Base-by-base conservation (phyloP, 2,797 vertebrate species). In the Falco novaeseelandiae region DNA sequence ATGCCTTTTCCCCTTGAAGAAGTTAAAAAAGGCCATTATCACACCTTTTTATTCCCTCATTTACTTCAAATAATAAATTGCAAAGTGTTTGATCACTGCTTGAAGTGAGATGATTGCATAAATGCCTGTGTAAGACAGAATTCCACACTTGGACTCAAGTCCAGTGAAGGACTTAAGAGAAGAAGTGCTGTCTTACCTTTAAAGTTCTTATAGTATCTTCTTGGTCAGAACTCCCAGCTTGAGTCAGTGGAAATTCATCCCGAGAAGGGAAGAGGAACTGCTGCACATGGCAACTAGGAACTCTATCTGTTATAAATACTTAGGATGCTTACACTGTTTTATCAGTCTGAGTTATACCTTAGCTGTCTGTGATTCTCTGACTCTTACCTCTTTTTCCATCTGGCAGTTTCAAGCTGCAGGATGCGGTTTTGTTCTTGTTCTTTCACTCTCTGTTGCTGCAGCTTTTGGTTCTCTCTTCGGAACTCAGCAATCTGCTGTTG, bases 401-500 rank as follows among this genome's bases (percentile, higher is more conserved):
- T 7, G 63, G 52, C 48, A 51, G 19, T 40, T 61, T 94, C 40
- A 17, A 77, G 55, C 55, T 57, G 65, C 54, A 93, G 86, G 66
- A 83, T 42, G n/a, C 6, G n/a, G 27, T 82, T 87, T 67, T 83
- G 92, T 30, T 76, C 46, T 62, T 76, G 27, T 10, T 57, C 62
- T 83, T 77, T 86, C 14, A 54, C 16, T 11, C 66, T 58, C 79
- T 95, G 65, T 79, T 96, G 79, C 65, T 78, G 81, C 22, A 96
- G 90, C 36, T 79, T 88, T 55, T 65, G 25, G 18, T 93, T 97
- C 70, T 96, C 90, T 51, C 27, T 84, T 91, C 70, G 57, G 14
- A 95, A 55, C 38, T 69, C 9, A 0, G 30, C 40, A 34, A 97
- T 73, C 76, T 95, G 93, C 62, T 94, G 83, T 66, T 96, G 85